phyloP scores from a whole-genome alignment of 2,113 vertebrate species.

The Tachycineta bicolor region DNA sequence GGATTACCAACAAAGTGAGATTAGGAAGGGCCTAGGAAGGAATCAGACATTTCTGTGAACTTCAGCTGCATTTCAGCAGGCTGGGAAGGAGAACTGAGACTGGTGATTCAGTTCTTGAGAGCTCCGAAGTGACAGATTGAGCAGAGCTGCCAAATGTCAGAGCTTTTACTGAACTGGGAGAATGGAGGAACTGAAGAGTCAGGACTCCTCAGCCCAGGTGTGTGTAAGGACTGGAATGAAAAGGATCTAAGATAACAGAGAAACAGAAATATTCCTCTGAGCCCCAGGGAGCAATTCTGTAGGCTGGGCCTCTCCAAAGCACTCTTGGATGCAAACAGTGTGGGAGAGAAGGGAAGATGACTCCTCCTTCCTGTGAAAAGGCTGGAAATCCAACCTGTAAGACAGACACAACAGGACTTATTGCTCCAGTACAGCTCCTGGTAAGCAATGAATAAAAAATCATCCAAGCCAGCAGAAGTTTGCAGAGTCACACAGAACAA shows the following conservation, averaged over 20 bases:
- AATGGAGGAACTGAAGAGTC: background rate
- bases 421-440: background rate
- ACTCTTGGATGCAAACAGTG: background rate
- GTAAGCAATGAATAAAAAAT: rapidly evolving
- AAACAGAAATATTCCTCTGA: background rate
- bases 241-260: background rate
- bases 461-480: rapidly evolving
- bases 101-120: background rate
- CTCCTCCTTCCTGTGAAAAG: background rate
- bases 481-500: background rate
- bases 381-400: background rate
- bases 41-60: background rate
- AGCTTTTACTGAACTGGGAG: background rate
- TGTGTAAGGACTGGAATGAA: background rate
- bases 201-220: background rate
- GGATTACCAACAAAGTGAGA: background rate
- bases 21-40: background rate
- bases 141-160: background rate
- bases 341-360: background rate
- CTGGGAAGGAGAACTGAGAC: constrained; percentile 19
- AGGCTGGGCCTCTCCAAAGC: background rate
- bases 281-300: rapidly evolving
- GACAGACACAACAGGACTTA: background rate
- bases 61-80: background rate
- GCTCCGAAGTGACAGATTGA: background rate